Evolutionary conservation across 2,888 invertebrate species (phyloP), one percentile per base, ranked within the genome.

Genomic region (Theretra japonica): DNA sequence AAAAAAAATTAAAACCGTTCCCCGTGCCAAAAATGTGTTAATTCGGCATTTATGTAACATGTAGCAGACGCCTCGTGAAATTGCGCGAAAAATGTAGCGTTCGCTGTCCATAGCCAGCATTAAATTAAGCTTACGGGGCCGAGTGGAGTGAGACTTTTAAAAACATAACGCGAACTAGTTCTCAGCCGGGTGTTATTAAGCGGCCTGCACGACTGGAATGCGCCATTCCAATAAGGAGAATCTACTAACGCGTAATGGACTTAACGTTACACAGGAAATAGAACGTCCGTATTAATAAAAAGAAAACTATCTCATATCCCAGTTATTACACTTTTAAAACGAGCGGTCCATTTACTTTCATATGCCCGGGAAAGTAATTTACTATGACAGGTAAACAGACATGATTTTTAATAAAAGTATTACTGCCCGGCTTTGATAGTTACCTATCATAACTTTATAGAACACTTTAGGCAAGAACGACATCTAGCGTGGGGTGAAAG

Each of bases 11-110:
- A 84, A 89, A 86, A 81, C 86, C 76, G 83, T 83, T 83, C 83
- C 78, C 81, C 77, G 86, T 88, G 89, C 89, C 88, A 89, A 90
- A 53, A 89, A 90, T 87, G 84, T 87, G 88, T 88, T 90, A 89
- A 90, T 89, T 87, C 85, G 75, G 81, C 87, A 86, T 85, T 86
- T 85, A 84, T 79, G 83, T 84, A 85, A 83, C 84, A 80, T 75
- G 79, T 77, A 82, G 77, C 80, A 81, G 78, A 83, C 80, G 83
- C 79, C 78, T 81, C 78, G 83, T 75, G 82, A 86, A 85, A 88
- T 84, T 83, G 83, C 82, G 79, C 81, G 84, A 82, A 88, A 87
- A 87, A 88, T 84, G 75, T 82, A 77, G 81, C 83, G 79, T 77
- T 79, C 74, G 75, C 83, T 83, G 79, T 85, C 82, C 83, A 81